Evolutionary conservation across 2,888 invertebrate species (phyloP).

Genomic region (Psylliodes chrysocephalus): DNA sequence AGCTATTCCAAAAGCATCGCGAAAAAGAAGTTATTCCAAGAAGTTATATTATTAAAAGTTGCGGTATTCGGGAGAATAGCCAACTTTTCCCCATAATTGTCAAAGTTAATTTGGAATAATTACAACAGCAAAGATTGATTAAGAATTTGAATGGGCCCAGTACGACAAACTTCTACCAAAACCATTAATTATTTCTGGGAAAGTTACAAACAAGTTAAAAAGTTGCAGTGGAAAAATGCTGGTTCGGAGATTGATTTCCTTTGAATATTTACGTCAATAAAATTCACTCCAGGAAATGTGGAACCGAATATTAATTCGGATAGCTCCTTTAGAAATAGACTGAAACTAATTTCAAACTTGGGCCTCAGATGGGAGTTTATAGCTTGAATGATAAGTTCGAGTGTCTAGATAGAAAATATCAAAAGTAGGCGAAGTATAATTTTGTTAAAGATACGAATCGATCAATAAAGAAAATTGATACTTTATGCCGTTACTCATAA

Average conservation of each 20-base stretch:
- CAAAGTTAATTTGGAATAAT: constrained; percentile 44
- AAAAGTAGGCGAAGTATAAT: constrained; percentile 42
- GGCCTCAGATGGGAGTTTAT: constrained; percentile 31
- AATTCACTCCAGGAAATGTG: constrained; percentile 31
- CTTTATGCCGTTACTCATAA: too few species aligned
- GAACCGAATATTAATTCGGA: constrained; percentile 37
- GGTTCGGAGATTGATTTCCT: constrained; percentile 42
- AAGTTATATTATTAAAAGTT: constrained; percentile 30
- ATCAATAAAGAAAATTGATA: neutral
- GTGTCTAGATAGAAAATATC: constrained; percentile 26
- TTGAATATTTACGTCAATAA: constrained; percentile 40
- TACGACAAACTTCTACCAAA: constrained; percentile 38
- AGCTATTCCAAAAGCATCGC: constrained; percentile 7
- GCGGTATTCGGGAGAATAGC: constrained; percentile 30
- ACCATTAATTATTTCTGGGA: constrained; percentile 43
- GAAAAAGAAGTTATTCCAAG: constrained; percentile 12
- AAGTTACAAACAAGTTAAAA: constrained; percentile 40
- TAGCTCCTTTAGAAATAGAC: constrained; percentile 33
- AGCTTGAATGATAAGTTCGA: constrained; percentile 25
- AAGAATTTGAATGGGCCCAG: constrained; percentile 42
- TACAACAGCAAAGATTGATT: constrained; percentile 45
- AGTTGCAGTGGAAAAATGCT: constrained; percentile 39
- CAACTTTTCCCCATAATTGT: constrained; percentile 41
- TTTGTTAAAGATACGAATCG: neutral
- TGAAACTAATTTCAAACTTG: constrained; percentile 37